phyloP scores from a whole-genome alignment of 2,888 invertebrate genomes.

The Lochmaea crataegi region DNA sequence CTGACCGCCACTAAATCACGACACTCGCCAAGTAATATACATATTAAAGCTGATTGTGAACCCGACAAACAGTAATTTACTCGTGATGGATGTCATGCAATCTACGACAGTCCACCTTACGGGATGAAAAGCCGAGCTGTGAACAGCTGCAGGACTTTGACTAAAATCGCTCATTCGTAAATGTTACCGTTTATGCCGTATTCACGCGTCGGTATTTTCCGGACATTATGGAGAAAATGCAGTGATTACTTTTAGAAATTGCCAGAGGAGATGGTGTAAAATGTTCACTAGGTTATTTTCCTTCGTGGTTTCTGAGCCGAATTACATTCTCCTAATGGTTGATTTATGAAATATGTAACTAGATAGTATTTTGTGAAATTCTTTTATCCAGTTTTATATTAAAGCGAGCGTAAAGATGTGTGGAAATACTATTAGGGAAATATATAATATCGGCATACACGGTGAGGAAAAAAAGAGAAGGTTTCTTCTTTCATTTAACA shows the following conservation, averaged over 20 bases:
- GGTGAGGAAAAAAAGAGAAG: too few species aligned
- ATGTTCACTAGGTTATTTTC: neutral
- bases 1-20: conserved; percentile 47
- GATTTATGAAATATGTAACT: neutral
- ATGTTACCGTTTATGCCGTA: conserved; percentile 27
- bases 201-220: conserved; percentile 14
- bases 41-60: conserved; percentile 44
- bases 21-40: conserved; percentile 43
- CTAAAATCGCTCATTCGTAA: conserved; percentile 40
- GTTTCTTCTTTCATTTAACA: too few species aligned
- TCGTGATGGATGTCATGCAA: conserved; percentile 44
- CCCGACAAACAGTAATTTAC: conserved; percentile 44
- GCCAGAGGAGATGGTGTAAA: neutral
- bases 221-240: conserved; percentile 32
- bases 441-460: too few species aligned
- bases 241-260: conserved; percentile 39
- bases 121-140: conserved; percentile 25
- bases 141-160: conserved; percentile 43
- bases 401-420: too few species aligned
- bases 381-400: too few species aligned
- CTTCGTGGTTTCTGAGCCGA: neutral
- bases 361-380: too few species aligned
- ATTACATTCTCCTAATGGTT: neutral
- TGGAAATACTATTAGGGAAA: too few species aligned
- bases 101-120: conserved; percentile 45